Conservation (phyloP, 2,888 invertebrate species). For the Cryptosula pallasiana region DNA sequence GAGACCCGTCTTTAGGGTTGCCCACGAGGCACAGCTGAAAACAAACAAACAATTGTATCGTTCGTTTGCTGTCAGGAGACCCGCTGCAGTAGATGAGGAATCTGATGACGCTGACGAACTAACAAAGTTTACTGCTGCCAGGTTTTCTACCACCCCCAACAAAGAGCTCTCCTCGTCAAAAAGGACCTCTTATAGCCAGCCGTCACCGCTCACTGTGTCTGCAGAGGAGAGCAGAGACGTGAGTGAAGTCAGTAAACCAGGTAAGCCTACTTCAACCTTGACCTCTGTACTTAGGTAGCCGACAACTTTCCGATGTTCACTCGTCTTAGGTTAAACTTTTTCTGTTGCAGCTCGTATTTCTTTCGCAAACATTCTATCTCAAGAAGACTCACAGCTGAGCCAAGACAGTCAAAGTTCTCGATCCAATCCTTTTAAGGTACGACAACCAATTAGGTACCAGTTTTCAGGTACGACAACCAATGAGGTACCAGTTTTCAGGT, state of each 20-base stretch:
- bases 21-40: too few species aligned
- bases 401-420: conserved; percentile 16
- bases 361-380: background rate
- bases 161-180: background rate
- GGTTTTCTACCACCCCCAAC: conserved; percentile 10
- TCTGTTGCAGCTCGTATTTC: background rate
- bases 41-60: too few species aligned
- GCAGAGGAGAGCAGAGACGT: background rate
- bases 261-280: too few species aligned
- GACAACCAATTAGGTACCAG: too few species aligned
- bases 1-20: too few species aligned
- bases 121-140: conserved; percentile 11
- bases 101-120: background rate
- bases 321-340: too few species aligned
- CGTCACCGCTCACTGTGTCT: background rate
- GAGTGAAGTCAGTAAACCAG: background rate
- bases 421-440: conserved; percentile 13
- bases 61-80: too few species aligned
- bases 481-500: too few species aligned
- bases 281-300: too few species aligned
- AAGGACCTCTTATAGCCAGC: background rate
- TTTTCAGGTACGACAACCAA: too few species aligned
- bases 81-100: background rate
- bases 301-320: too few species aligned
- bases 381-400: conserved; percentile 7